Base-by-base conservation (phyloP, 2,797 vertebrate species). In the Tenualosa thibaudeaui region DNA sequence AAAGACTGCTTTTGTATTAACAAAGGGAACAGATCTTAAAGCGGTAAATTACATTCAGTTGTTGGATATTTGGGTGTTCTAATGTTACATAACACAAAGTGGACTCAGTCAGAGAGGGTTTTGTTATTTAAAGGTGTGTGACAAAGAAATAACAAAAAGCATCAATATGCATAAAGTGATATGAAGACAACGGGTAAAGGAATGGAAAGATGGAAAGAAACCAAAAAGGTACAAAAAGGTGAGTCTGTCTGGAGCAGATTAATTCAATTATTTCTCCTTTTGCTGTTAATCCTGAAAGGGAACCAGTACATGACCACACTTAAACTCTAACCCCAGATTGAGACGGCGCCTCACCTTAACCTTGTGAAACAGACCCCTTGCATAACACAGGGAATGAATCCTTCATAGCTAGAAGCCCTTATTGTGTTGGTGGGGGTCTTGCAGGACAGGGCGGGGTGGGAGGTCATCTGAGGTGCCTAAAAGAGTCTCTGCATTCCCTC, bases 401-500 rank as follows among this genome's bases (percentile, higher is more conserved):
- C 15, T 71, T 12, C 17, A 22, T 56, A 22, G 4, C 13, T 40
- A 71, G 37, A 40, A 17, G 3, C 3, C 1, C 24, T 71, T 12
- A 71, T 13, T 40, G 26, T 49, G 62, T 5, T 2, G 22, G 60
- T 7, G 56, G 68, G 37, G 15, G 12, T 31, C 31, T 31, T 2
- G 13, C 9, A 46, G 40, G 17, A 8, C 71, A 78, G 37, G 15
- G 2, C 7, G 58, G n/a, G 58, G 60, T 50, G 50, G 50, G 50
- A 24, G 26, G 12, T 68, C 26, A 12, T 37, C 65, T 68, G 9
- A 15, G 13, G 12, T 15, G 31, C 40, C 43, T 78, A 6, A 5
- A 40, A 22, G 71, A 17, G 40, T 78, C 15, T 46, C 71, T 46
- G 19, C 65, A 68, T 84, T 56, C 83, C 81, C 84, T 88, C 86